Base-by-base conservation (phyloP, 2,113 vertebrate species). In the Pluvialis apricaria region DNA sequence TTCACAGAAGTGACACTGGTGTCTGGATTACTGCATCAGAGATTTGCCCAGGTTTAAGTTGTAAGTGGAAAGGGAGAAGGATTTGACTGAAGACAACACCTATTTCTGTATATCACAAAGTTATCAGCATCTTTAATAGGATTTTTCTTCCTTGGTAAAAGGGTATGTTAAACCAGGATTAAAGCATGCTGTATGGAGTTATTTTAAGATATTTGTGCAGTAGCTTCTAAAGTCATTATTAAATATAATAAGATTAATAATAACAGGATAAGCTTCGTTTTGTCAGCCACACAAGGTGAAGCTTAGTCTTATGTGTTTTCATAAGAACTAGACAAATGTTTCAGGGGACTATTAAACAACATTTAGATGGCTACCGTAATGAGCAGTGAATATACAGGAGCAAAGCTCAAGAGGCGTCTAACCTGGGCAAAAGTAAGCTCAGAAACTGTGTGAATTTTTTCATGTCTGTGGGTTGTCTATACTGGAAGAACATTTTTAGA, bases 201-300 rank as follows among this genome's bases (percentile, higher is more conserved):
- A 83, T 80, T 95, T 85, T 90, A 52, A 93, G 40, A 38, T 92
- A 58, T 58, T 78, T 92, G 20, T 4, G 0, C 49, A 47, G 34
- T 47, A n/a, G 40, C 40, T 85, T 76, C 58, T 71, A 64, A 80
- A 91, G 34, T 17, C 25, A 16, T 68, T 90, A 57, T 66, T 88
- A 80, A 20, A 66, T 20, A 83, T 40, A 93, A 70, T 76, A 92
- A 89, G 36, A 88, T 96, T 82, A 95, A 66, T 80, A 71, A 90
- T 54, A 77, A 81, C 88, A 91, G 36, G 66, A 60, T 96, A 66
- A 88, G 26, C 55, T 92, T 77, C 5, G 25, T 88, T 95, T 92
- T 94, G 51, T 80, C 38, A 88, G n/a, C 57, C 38, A n/a, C 21
- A 60, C 29, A 71, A 83, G 21, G 7, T 78, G 29, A 86, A 83